Percentiles rank a stretch among this genome's conserved stretches.
These are phyloP conservation scores for Pluvialis apricaria DNA, from an alignment of 2,113 vertebrate species.

Conservation along the genomic window DNA sequence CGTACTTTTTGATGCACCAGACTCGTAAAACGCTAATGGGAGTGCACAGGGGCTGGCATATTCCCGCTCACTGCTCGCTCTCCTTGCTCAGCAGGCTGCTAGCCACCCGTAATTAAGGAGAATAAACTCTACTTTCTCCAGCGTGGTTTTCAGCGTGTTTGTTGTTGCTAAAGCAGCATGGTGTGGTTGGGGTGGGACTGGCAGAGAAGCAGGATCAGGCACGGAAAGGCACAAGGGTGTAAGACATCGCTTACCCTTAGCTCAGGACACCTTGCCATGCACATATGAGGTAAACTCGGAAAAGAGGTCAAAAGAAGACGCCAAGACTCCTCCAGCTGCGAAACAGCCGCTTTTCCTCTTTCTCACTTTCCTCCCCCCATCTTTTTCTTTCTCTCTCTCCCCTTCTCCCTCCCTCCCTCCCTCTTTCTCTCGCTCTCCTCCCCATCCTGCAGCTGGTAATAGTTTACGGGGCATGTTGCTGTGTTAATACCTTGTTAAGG, in stretches of 20 bases:
- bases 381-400: neutral
- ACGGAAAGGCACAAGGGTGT: neutral
- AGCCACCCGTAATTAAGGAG: neutral
- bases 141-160: neutral
- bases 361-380: rapidly evolving
- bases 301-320: neutral
- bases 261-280: neutral
- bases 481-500: conserved; percentile 81
- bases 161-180: neutral
- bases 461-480: conserved; percentile 56
- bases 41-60: neutral
- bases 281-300: neutral
- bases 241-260: neutral
- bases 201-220: neutral
- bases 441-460: conserved; percentile 71
- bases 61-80: neutral
- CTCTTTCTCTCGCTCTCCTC: neutral
- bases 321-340: neutral
- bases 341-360: neutral
- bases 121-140: neutral
- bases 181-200: neutral
- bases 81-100: neutral
- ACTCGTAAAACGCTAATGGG: neutral
- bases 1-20: neutral
- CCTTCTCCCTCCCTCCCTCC: neutral